A percentile compares a stretch with the other conserved stretches of the same genome.
These are phyloP conservation scores for Clarias macrocephalus DNA, from an alignment of 2,113 vertebrate genomes.

Conservation along the genomic window DNA sequence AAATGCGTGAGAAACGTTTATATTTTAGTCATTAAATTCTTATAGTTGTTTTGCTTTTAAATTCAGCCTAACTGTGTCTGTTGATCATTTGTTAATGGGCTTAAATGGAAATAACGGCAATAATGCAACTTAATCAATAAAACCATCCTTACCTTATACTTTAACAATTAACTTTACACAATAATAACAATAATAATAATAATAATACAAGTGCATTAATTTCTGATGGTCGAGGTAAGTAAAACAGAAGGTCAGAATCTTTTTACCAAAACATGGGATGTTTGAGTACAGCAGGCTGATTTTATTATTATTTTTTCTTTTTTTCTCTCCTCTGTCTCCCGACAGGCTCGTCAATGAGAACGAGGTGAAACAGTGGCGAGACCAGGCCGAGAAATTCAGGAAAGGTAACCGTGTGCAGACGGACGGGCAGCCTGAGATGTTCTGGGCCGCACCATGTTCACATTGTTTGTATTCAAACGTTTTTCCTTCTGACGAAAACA, in stretches of 20 bases:
- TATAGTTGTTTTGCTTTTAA: background rate
- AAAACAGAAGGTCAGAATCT: background rate
- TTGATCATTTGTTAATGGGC: background rate
- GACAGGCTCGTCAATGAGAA: conserved; percentile 95
- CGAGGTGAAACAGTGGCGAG: conserved; percentile 93
- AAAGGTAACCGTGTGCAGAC: conserved; percentile 77
- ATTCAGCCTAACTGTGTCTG: conserved; percentile 3
- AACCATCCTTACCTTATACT: background rate
- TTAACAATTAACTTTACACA: conserved; percentile 2
- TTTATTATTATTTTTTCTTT: background rate
- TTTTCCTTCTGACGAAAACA: too few species aligned
- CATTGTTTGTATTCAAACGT: too few species aligned
- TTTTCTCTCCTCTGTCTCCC: conserved; percentile 22
- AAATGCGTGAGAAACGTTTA: conserved; percentile 8
- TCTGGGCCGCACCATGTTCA: background rate
- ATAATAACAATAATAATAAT: background rate
- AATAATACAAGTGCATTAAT: background rate
- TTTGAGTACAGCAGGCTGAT: background rate
- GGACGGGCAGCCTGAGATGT: background rate
- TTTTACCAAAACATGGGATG: background rate
- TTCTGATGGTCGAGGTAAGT: conserved; percentile 18
- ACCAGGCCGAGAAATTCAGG: conserved; percentile 95
- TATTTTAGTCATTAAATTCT: conserved; percentile 18
- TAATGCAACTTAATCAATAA: background rate
- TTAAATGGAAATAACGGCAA: conserved; percentile 22